phyloP scores from a whole-genome alignment of 2,888 invertebrate genomes.

The Odiellus spinosus region DNA sequence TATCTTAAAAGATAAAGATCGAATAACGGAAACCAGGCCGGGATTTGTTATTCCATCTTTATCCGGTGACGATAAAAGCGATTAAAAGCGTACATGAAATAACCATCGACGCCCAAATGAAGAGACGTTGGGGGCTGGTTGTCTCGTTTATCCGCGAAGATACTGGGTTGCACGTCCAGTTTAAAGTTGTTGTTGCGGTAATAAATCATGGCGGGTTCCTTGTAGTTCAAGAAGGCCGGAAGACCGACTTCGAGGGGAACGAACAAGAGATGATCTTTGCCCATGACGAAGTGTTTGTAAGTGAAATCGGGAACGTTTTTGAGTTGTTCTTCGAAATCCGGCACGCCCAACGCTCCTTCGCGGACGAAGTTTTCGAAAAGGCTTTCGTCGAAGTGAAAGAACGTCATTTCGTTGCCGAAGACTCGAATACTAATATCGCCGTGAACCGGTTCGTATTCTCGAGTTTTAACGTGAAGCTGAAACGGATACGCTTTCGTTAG shows the following conservation, averaged over 20 bases:
- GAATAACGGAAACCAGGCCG: too few relatives aligned
- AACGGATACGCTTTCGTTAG: too few relatives aligned
- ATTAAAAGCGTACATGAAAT: too few relatives aligned
- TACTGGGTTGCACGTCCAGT: conserved; percentile 16
- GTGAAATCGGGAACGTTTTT: conserved; percentile 5
- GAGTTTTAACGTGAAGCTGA: conserved; percentile 9
- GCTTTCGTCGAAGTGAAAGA: conserved; percentile 10
- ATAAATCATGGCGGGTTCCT: conserved; percentile 9
- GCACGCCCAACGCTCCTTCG: conserved; percentile 13
- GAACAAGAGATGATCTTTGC: conserved; percentile 9
- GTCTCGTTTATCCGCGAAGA: conserved; percentile 13
- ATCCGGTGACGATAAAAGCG: too few relatives aligned
- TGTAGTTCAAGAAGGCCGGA: conserved; percentile 12
- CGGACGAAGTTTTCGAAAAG: conserved; percentile 11
- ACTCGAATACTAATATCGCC: conserved; percentile 12
- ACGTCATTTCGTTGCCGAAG: conserved; percentile 9
- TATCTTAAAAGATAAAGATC: too few relatives aligned
- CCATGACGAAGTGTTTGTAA: conserved; percentile 10
- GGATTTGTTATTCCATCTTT: too few relatives aligned
- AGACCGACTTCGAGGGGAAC: conserved; percentile 14
- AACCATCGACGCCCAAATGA: too few relatives aligned
- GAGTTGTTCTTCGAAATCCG: conserved; percentile 10
- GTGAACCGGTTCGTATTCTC: conserved; percentile 5
- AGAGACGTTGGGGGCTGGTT: too few relatives aligned
- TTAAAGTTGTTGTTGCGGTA: conserved; percentile 15